These are phyloP conservation scores for Actinernus sp. DNA, from an alignment of 92 coral and sea anemone genomes.

Conservation along the genomic window DNA sequence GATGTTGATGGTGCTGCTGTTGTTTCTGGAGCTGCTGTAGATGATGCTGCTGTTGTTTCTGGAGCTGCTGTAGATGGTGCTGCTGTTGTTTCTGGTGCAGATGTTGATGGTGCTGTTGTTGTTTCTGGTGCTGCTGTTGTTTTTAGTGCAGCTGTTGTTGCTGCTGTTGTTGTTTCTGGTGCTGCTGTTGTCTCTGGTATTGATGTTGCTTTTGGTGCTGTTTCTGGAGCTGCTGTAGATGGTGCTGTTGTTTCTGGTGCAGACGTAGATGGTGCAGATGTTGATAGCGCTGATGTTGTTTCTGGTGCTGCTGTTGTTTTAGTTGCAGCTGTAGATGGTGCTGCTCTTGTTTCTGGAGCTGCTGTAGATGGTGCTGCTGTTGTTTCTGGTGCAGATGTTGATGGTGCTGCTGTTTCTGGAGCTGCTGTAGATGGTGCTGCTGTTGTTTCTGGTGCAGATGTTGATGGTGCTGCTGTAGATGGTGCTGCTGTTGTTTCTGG, in stretches of 20 bases:
- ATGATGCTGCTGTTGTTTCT: neutral
- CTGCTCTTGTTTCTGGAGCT: no score
- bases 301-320: conserved; percentile 3
- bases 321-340: neutral
- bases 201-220: neutral
- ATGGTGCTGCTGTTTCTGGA: no score
- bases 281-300: neutral
- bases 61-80: neutral
- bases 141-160: conserved; percentile 7
- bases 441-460: no score
- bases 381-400: no score
- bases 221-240: neutral
- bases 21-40: neutral
- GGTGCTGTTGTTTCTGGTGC: neutral
- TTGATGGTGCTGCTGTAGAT: no score
- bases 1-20: neutral
- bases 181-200: no score
- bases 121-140: no score
- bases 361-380: no score
- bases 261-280: conserved; percentile 1
- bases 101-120: no score
- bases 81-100: no score
- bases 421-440: no score
- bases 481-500: no score
- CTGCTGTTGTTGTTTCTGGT: neutral